Evolutionary conservation across 1,140 invertebrate species (phyloP).

Genomic region (Muscidifurax raptorellus): DNA sequence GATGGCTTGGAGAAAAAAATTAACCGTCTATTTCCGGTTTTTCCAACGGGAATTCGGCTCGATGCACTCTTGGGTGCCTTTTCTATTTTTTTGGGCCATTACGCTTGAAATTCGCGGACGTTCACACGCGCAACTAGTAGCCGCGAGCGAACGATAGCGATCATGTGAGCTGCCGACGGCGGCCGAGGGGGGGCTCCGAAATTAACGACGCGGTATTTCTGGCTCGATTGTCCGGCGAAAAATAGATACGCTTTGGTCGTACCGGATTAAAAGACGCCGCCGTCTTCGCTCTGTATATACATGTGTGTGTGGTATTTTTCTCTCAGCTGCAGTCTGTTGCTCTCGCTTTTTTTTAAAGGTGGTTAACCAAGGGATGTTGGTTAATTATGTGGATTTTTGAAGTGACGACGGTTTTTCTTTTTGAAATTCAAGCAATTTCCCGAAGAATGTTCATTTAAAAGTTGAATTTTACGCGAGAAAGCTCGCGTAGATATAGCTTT

Average conservation of each 20-base stretch:
- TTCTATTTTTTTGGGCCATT: background rate
- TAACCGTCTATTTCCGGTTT: background rate
- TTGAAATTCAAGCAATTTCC: no score
- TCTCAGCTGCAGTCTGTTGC: background rate
- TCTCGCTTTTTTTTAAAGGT: no score
- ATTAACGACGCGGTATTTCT: constrained; percentile 67
- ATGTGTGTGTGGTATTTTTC: background rate
- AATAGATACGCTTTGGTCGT: constrained; percentile 67
- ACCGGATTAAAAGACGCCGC: constrained; percentile 68
- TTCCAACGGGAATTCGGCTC: background rate
- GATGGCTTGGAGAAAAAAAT: background rate
- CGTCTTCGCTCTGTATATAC: background rate
- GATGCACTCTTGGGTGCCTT: no score
- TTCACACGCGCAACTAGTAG: background rate
- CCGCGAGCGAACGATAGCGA: constrained; percentile 39
- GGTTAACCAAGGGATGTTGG: no score
- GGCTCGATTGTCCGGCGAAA: constrained; percentile 73
- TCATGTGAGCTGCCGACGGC: background rate
- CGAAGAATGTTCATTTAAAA: no score
- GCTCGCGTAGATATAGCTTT: no score
- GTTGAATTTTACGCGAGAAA: no score
- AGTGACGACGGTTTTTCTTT: no score
- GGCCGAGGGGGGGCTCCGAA: constrained; percentile 54
- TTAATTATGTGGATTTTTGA: no score
- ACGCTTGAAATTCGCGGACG: constrained; percentile 6